Evolutionary conservation across 2,888 invertebrate genomes (phyloP).

Genomic region (Eurois occulta): DNA sequence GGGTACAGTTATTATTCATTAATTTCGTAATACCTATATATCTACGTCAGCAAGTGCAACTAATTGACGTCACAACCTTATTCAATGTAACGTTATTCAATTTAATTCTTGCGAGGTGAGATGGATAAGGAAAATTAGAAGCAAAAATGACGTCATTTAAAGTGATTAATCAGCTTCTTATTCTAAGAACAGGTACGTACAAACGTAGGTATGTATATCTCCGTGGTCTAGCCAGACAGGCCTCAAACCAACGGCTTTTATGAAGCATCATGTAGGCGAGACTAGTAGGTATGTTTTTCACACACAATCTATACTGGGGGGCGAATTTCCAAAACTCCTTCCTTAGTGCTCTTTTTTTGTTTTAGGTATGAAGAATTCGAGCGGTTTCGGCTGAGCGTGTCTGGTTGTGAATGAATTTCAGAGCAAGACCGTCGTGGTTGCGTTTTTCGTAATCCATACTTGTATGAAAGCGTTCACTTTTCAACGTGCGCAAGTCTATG

Average conservation of each 20-base stretch:
- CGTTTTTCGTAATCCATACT: background rate
- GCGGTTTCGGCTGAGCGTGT: background rate
- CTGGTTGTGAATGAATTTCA: background rate
- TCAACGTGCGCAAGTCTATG: background rate
- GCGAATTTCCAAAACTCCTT: background rate
- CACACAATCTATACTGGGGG: background rate
- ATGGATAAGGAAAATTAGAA: constrained; percentile 8
- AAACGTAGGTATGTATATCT: too few relatives aligned
- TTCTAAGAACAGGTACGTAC: background rate
- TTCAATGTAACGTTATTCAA: background rate
- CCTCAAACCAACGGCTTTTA: background rate
- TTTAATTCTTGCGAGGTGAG: background rate
- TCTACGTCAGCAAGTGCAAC: background rate
- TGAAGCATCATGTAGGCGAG: background rate
- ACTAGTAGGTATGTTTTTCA: background rate
- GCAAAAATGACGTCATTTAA: background rate
- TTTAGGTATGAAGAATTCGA: background rate
- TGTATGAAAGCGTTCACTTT: background rate
- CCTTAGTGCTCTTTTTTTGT: background rate
- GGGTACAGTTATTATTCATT: background rate
- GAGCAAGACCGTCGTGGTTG: background rate
- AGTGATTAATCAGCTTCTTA: background rate
- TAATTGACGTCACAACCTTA: constrained; percentile 1
- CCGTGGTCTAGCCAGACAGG: background rate
- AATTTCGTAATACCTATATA: background rate